Evolutionary conservation across 1,140 invertebrate species (phyloP).

Genomic region (Drosophila orena): DNA sequence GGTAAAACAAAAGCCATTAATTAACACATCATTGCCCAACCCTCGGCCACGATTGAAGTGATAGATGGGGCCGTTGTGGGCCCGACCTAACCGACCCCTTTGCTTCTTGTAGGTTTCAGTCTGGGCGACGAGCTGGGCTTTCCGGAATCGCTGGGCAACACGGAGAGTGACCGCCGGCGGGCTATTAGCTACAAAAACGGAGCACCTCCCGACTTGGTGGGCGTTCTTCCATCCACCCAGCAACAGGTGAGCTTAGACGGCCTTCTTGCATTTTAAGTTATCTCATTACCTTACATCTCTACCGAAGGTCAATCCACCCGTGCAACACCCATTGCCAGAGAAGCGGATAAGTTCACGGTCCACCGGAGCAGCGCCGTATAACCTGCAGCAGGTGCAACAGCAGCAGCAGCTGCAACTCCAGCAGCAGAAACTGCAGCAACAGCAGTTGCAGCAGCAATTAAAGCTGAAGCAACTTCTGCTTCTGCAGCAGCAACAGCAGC

Average conservation of each 20-base stretch:
- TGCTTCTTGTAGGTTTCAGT: slow-evolving; percentile 88
- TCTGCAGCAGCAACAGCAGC: slow-evolving; percentile 13
- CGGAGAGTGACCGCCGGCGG: slow-evolving; percentile 89
- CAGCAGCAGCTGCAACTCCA: slow-evolving; percentile 34
- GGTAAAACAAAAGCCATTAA: slow-evolving; percentile 60
- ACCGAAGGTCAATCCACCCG: slow-evolving; percentile 17
- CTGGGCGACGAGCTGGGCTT: slow-evolving; percentile 93
- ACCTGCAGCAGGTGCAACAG: slow-evolving; percentile 64
- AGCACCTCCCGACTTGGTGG: slow-evolving; percentile 72
- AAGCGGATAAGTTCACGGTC: slow-evolving; percentile 72
- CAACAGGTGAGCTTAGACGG: slow-evolving; percentile 52
- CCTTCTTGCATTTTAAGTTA: background rate
- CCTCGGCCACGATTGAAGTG: slow-evolving; percentile 29
- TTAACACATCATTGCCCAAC: slow-evolving; percentile 58
- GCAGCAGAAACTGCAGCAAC: slow-evolving; percentile 47
- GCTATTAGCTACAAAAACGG: slow-evolving; percentile 87
- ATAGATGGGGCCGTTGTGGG: slow-evolving; percentile 44
- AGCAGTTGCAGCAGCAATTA: slow-evolving; percentile 32
- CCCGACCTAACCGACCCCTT: slow-evolving; percentile 17
- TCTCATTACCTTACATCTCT: background rate
- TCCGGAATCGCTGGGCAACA: slow-evolving; percentile 90
- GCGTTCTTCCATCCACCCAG: slow-evolving; percentile 65
- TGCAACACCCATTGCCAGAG: slow-evolving; percentile 58
- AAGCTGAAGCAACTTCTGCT: slow-evolving; percentile 43
- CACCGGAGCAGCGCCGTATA: slow-evolving; percentile 56